Evolutionary conservation across 2,888 invertebrate genomes (phyloP), one percentile per base, ranked within the genome.

Genomic region (Bruchidius siliquastri): DNA sequence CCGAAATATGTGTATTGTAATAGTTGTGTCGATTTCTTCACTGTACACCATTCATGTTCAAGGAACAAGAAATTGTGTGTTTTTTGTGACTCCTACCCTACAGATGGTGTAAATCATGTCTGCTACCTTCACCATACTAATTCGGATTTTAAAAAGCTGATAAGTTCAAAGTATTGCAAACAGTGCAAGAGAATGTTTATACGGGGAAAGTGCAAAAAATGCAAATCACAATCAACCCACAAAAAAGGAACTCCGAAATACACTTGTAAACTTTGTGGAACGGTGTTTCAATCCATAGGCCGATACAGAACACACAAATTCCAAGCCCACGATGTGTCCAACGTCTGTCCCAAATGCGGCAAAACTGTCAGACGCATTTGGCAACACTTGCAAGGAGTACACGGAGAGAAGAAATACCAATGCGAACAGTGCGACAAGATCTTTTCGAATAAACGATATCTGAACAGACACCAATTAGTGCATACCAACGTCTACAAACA

Each of bases 401-500:
- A 78, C 67, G 77, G 76, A 3, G 68, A 21, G 21, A 72, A 74
- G 32, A 72, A 73, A 22, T 73, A 74, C 18, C 75, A 73, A 22
- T 81, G 80, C 74, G 72, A 76, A 3, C 71, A 75, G 21, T 81
- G 80, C 74, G 79, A 78, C 18, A 78, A 79, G 70, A 76, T 73
- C 22, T 81, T 81, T 72, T 79, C 80, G n/a, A 76, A 78, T 22
- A 79, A 76, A 26, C 79, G 78, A 22, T 78, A 77, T 72, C 71
- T 81, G 10, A 75, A 75, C 20, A 74, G 77, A 18, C 81, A 81
- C 22, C 77, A 75, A 76, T 72, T 80, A 67, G 80, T 79, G 22
- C 88, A 88, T 71, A 87, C 85, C 72, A 85, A 86, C 0, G 86
- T 84, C 0, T 88, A 87, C 74, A 86, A 88, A 22, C 84, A 84